Evolutionary conservation across 2,113 vertebrate species (phyloP), one percentile per base, ranked within the genome.

Genomic region (Mesoclemmys tuberculata): DNA sequence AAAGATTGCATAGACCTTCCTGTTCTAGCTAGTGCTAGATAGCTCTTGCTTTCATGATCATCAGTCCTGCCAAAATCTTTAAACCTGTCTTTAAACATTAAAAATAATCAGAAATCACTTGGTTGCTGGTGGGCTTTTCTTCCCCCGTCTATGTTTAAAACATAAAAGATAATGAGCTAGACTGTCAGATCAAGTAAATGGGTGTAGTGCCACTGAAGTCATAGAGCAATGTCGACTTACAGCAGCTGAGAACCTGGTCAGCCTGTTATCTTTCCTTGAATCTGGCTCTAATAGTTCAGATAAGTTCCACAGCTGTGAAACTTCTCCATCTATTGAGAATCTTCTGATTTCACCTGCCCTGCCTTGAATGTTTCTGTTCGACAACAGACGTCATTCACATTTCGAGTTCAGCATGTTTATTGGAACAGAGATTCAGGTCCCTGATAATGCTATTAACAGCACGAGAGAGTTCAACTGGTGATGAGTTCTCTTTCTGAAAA

Each of bases 351-450:
- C 41, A 35, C 48, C 55, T 27, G 55, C 26, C 31, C 71, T 55
- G 26, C 27, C 58, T 51, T 71, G 14, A 27, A 16, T 12, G 8
- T 12, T 61, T 31, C 61, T 38, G 19, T 56, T 51, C 86, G 44
- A 41, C 49, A 68, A 54, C 18, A 21, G 48, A 48, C 35, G n/a
- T 16, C 10, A 2, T 16, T 29, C 14, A 18, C 0, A 2, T 49
- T n/a, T 64, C 55, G 0, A 0, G 10, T 68, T 90, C 54, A 78
- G 3, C 64, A n/a, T 52, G 38, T 0, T 4, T 78, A 80, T 85
- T 82, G 68, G 68, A 54, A 27, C n/a, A 31, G 51, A 31, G 29
- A 6, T 35, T 64, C 31, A 18, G 58, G 58, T 35, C 58, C 31
- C 31, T 64, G 58, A 61, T 61, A 6, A 16, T 8, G 16, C 3